These are phyloP conservation scores for Ctenopoma multispine DNA, from an alignment of 2,797 vertebrate genomes.

Conservation along the genomic window DNA sequence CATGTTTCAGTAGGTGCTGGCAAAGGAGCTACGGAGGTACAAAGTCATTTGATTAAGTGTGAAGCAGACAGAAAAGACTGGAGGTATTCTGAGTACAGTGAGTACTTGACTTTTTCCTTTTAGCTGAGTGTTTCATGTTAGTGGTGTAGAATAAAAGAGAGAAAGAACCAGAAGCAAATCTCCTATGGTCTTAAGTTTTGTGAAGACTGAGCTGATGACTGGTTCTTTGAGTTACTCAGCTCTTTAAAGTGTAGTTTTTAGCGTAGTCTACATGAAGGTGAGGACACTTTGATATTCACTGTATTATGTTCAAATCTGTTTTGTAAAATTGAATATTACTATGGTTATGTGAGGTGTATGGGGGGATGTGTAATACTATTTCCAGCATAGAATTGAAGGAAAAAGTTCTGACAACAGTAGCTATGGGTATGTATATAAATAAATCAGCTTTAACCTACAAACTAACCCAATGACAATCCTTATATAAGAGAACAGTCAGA, in stretches of 20 bases:
- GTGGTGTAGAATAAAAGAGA: constrained; percentile 21
- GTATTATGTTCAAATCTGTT: constrained; percentile 2
- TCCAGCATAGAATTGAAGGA: neutral
- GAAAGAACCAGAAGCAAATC: constrained; percentile 31
- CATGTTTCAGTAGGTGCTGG: constrained; percentile 32
- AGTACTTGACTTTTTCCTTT: constrained; percentile 11
- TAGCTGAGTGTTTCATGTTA: constrained; percentile 21
- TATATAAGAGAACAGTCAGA: neutral
- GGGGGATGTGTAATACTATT: neutral
- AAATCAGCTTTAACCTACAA: constrained; percentile 10
- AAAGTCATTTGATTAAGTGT: constrained; percentile 60
- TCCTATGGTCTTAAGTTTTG: constrained; percentile 33
- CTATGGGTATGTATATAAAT: neutral
- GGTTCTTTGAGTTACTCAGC: constrained; percentile 12
- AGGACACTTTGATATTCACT: constrained; percentile 2
- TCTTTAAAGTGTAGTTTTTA: constrained; percentile 14
- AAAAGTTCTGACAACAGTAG: constrained; percentile 2
- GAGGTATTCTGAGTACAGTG: constrained; percentile 20
- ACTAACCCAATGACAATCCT: constrained; percentile 6
- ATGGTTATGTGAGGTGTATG: neutral
- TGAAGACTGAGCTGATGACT: constrained; percentile 25
- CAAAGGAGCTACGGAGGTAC: constrained; percentile 64
- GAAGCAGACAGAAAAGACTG: constrained; percentile 36
- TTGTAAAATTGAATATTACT: constrained; percentile 6
- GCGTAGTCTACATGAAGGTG: constrained; percentile 8